These are phyloP conservation scores for Perdita meconis DNA, from an alignment of 2,888 invertebrate genomes.

Conservation along the genomic window DNA sequence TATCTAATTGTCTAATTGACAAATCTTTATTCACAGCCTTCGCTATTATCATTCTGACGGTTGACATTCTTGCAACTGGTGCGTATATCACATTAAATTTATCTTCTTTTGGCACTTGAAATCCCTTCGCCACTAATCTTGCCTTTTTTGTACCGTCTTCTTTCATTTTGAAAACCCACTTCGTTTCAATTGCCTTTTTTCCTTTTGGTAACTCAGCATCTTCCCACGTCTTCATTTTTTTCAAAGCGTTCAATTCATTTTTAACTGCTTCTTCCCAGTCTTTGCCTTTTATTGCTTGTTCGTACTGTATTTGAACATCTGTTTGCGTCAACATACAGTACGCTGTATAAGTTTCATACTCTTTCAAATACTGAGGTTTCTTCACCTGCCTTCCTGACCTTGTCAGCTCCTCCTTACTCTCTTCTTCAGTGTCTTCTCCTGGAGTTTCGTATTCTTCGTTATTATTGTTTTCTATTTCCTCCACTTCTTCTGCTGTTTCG, in stretches of 20 bases:
- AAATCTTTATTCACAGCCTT: neutral
- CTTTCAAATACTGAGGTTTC: neutral
- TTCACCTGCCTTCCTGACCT: neutral
- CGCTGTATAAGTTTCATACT: neutral
- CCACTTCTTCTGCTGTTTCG: too few species aligned
- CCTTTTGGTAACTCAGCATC: neutral
- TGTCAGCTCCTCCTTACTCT: neutral
- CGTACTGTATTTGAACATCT: neutral
- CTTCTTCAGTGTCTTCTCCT: neutral
- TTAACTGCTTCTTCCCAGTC: neutral
- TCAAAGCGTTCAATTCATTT: constrained; percentile 1
- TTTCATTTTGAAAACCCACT: constrained; percentile 13
- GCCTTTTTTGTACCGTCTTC: constrained; percentile 7
- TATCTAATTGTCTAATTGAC: neutral
- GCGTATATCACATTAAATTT: neutral
- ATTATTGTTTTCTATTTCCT: too few species aligned
- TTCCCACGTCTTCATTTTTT: constrained; percentile 10
- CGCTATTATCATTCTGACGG: neutral
- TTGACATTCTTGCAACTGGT: constrained; percentile 1
- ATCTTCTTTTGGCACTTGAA: neutral
- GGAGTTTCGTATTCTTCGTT: too few species aligned
- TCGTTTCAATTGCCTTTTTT: constrained; percentile 5
- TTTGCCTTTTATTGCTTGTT: neutral
- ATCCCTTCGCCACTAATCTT: neutral
- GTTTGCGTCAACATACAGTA: constrained; percentile 1